Conservation (phyloP, 2,888 invertebrate genomes). For the Ichneumoninae sp. region DNA sequence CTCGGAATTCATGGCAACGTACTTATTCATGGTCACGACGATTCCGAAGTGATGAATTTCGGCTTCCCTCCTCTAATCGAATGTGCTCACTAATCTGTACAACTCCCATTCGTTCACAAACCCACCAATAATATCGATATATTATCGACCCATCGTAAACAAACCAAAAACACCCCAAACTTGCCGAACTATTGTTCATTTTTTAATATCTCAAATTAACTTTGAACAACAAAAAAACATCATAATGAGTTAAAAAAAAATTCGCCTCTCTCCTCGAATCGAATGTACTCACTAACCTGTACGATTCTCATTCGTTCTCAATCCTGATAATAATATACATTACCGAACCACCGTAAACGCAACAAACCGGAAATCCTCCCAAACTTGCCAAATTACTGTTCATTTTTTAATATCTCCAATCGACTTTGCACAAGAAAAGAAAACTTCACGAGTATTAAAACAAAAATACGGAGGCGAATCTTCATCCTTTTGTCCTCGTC, state of each 20-base stretch:
- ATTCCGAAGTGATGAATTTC: conserved; percentile 25
- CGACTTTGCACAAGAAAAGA: background rate
- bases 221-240: background rate
- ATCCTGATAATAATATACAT: background rate
- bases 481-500: background rate
- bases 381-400: no score
- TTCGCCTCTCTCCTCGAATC: conserved; percentile 7
- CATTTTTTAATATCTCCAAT: background rate
- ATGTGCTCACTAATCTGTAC: conserved; percentile 26
- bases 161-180: background rate
- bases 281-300: conserved; percentile 27
- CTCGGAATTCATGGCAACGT: conserved; percentile 55
- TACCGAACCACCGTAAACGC: background rate
- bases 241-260: background rate
- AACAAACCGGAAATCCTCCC: background rate
- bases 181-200: background rate
- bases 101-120: background rate
- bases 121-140: background rate
- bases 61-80: conserved; percentile 18
- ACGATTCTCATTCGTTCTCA: background rate
- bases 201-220: background rate
- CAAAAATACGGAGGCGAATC: background rate
- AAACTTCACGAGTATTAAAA: background rate
- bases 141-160: background rate
- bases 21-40: conserved; percentile 56